Conservation (phyloP, 2,113 vertebrate genomes). For the Ornithorhynchus anatinus region DNA sequence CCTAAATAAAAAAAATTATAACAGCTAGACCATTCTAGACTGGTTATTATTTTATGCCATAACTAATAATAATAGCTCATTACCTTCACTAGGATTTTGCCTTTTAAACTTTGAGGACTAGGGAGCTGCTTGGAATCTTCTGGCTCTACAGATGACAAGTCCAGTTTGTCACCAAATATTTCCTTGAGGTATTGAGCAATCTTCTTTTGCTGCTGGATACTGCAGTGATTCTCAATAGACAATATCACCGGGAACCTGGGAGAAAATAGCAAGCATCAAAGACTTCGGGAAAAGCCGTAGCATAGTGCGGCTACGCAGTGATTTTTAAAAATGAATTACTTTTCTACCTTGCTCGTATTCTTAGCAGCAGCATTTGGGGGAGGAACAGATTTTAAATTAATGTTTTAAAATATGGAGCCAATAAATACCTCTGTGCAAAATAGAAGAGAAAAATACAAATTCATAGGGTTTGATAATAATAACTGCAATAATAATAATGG, state of each 20-base stretch:
- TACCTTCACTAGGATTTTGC: slow-evolving; percentile 97
- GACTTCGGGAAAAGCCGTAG: not conserved
- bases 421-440: too few species aligned
- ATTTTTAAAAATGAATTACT: not conserved
- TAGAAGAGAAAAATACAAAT: too few species aligned
- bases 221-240: slow-evolving; percentile 97
- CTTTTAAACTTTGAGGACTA: slow-evolving; percentile 88
- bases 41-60: not conserved
- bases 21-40: not conserved
- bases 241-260: slow-evolving; percentile 90
- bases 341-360: not conserved
- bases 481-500: too few species aligned
- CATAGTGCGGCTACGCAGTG: too few species aligned
- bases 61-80: not conserved
- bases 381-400: too few species aligned
- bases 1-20: not conserved
- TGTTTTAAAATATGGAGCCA: too few species aligned
- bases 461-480: too few species aligned
- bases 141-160: slow-evolving; percentile 76
- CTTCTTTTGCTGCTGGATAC: slow-evolving; percentile 94
- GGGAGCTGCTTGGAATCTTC: slow-evolving; percentile 86
- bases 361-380: not conserved
- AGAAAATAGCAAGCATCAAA: not conserved
- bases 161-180: slow-evolving; percentile 89
- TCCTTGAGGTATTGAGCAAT: slow-evolving; percentile 92